A percentile compares a stretch with the other conserved stretches of the same genome.
Evolutionary conservation across 1,140 invertebrate genomes (phyloP).

Genomic region (Phenacoccus solenopsis): DNA sequence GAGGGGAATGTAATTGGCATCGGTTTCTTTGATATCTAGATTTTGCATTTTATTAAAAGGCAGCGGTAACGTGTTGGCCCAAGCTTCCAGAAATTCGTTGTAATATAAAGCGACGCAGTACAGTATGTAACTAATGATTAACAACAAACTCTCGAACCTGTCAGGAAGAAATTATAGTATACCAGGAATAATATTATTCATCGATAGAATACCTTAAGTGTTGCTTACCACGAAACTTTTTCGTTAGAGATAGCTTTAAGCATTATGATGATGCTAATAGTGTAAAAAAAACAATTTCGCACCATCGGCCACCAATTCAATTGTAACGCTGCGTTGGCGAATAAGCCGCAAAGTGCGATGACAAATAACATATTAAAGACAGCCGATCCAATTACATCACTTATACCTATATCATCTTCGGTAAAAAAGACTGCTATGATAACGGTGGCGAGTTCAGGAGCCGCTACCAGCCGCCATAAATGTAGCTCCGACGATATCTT

Average conservation of each 20-base stretch:
- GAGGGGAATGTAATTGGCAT: not conserved
- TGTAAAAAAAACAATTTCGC: slow-evolving; percentile 86
- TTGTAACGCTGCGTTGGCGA: slow-evolving; percentile 66
- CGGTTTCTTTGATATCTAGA: not conserved
- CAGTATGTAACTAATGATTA: slow-evolving; percentile 69
- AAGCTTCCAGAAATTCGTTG: slow-evolving; percentile 61
- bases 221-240: slow-evolving; percentile 58
- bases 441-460: slow-evolving; percentile 84
- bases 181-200: not conserved
- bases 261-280: slow-evolving; percentile 75
- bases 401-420: slow-evolving; percentile 79
- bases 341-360: slow-evolving; percentile 74
- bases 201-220: not conserved
- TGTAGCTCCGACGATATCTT: slow-evolving; percentile 80
- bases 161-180: slow-evolving; percentile 23
- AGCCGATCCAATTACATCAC: slow-evolving; percentile 75
- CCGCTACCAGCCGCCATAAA: slow-evolving; percentile 90
- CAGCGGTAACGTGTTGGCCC: slow-evolving; percentile 59
- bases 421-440: slow-evolving; percentile 91
- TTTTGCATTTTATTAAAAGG: slow-evolving; percentile 40
- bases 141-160: slow-evolving; percentile 71
- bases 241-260: slow-evolving; percentile 73
- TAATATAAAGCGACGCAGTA: slow-evolving; percentile 73
- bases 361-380: slow-evolving; percentile 95
- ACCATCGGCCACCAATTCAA: slow-evolving; percentile 90